A percentile compares a stretch with the other conserved stretches of the same genome.
Evolutionary conservation across 2,888 invertebrate genomes (phyloP).

Genomic region (Plebejus melissa): DNA sequence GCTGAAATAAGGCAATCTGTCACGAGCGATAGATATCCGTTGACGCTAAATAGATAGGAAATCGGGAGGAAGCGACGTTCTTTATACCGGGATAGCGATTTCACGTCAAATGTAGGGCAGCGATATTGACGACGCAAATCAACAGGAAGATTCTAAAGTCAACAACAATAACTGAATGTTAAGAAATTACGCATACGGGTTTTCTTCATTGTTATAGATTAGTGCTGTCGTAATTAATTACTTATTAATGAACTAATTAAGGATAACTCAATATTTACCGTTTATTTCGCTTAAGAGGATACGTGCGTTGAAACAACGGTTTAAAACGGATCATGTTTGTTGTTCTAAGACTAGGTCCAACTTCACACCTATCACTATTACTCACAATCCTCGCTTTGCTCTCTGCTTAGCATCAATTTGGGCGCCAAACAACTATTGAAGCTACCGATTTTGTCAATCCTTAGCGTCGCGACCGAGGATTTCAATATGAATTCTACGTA

Average conservation of each 20-base stretch:
- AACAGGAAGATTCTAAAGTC: neutral
- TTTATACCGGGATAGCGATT: conserved; percentile 9
- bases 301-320: neutral
- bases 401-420: conserved; percentile 59
- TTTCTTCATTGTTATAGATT: neutral
- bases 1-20: conserved; percentile 7
- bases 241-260: neutral
- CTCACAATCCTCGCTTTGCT: conserved; percentile 52
- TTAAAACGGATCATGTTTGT: conserved; percentile 25
- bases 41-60: conserved; percentile 17
- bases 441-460: conserved; percentile 65
- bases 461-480: conserved; percentile 45
- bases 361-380: conserved; percentile 37
- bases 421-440: conserved; percentile 44
- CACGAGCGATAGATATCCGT: conserved; percentile 18
- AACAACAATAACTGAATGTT: neutral
- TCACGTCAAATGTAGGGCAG: conserved; percentile 8
- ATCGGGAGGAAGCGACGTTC: conserved; percentile 9
- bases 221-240: neutral
- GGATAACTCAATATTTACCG: neutral
- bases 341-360: conserved; percentile 20
- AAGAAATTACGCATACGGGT: neutral
- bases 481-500: conserved; percentile 45
- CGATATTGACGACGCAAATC: neutral
- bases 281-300: neutral